Conservation (phyloP, 2,797 vertebrate species). For the Fundulus diaphanus region DNA sequence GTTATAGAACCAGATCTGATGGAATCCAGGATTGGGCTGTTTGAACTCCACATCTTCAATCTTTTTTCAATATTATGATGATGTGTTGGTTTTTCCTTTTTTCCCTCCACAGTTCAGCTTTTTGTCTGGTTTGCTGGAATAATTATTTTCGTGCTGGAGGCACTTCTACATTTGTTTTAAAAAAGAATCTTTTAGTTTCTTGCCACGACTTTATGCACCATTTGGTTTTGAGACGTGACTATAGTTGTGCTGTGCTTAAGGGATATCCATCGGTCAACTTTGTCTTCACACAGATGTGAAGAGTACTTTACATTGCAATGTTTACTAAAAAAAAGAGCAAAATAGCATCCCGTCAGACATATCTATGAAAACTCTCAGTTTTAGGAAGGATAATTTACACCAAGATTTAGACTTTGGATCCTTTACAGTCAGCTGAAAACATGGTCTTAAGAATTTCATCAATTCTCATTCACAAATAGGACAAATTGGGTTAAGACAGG, state of each 20-base stretch:
- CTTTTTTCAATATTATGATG: conserved; percentile 1
- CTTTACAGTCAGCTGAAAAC: too few relatives aligned
- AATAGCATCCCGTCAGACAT: neutral
- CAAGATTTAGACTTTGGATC: neutral
- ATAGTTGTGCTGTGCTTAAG: neutral
- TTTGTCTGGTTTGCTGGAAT: neutral
- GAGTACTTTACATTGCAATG: neutral
- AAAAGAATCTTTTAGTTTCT: neutral
- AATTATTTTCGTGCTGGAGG: neutral
- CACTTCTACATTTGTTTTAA: conserved; percentile 1
- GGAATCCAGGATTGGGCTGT: neutral
- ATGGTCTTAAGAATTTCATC: neutral
- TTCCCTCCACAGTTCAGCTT: neutral
- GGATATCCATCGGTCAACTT: neutral
- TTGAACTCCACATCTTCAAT: neutral
- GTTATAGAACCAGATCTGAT: neutral
- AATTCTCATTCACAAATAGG: neutral
- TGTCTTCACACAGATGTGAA: neutral
- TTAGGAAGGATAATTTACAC: neutral
- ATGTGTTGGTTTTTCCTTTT: neutral
- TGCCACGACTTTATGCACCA: neutral
- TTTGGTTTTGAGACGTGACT: neutral
- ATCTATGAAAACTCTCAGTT: neutral
- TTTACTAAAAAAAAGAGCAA: neutral
- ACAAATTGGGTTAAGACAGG: neutral